Evolutionary conservation across 2,888 invertebrate genomes (phyloP), one percentile per base, ranked within the genome.

Genomic region (Agriopis aurantiaria): DNA sequence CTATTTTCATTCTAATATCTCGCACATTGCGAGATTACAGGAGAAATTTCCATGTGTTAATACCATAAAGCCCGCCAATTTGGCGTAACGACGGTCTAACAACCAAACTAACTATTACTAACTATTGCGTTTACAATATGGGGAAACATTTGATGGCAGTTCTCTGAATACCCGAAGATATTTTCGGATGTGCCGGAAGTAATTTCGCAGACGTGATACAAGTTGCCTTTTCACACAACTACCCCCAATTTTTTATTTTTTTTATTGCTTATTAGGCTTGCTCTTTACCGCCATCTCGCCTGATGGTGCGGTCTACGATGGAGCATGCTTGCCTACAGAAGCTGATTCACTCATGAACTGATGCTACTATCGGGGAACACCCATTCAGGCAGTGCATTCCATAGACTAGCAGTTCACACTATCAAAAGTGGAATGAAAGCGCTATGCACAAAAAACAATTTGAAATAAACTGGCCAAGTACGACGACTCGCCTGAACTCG

Each of bases 81-180:
- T 72, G 65, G 69, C 65, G 66, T 73, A 74, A 76, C 76, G 76
- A 69, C 52, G 43, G 52, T 48, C 64, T 68, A 68, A 74, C 69
- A 69, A 72, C 69, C 69, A 56, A 72, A 74, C 72, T 74, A 75
- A 74, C 75, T 72, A 71, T 76, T 73, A 71, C 71, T 74, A 75
- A 74, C 75, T 74, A 74, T 76, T 74, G 58, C 70, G 66, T 70
- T 65, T 60, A 60, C 64, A 52, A 57, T 71, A 65, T 65, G 46
- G 14, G 55, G 40, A 51, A 65, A 46, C 57, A 46, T 51, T 65
- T 57, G 65, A 69, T 41, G 65, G 51, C 51, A 61, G 52, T 69
- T 55, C 45, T 12, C n/a, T n/a, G 33, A 68, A 59, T 56, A 33
- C 48, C 56, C n/a, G 11, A 41, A 58, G 63, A 53, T 59, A 58